Evolutionary conservation across 2,888 invertebrate genomes (phyloP).

Genomic region (Dryadula phaetusa): DNA sequence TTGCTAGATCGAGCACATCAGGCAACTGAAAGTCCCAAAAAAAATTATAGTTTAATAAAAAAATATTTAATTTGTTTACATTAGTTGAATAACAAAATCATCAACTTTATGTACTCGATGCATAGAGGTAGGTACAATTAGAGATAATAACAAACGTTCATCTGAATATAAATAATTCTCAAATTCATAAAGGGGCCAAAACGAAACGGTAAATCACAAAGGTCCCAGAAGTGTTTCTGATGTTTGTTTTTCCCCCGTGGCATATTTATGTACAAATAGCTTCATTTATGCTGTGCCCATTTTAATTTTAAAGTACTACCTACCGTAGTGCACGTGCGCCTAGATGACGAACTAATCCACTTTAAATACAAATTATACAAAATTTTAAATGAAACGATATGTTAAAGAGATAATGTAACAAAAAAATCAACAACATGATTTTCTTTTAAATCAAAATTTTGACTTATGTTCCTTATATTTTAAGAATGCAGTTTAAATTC

Average conservation of each 20-base stretch:
- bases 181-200: slow-evolving; percentile 23
- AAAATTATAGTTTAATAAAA: neutral
- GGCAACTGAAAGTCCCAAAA: no score
- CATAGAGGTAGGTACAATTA: slow-evolving; percentile 10
- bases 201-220: slow-evolving; percentile 25
- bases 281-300: neutral
- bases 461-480: no score
- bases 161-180: slow-evolving; percentile 24
- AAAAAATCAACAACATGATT: no score
- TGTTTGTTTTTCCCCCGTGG: slow-evolving; percentile 22
- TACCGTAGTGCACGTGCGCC: neutral
- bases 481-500: no score
- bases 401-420: neutral
- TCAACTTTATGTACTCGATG: neutral
- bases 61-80: neutral
- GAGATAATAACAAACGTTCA: neutral
- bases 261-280: slow-evolving; percentile 19
- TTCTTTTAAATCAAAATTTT: no score
- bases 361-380: neutral
- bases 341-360: neutral
- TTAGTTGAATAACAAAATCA: neutral
- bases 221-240: slow-evolving; percentile 17
- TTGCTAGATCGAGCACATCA: no score
- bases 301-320: slow-evolving; percentile 15
- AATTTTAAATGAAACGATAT: neutral